phyloP scores from a whole-genome alignment of 2,113 vertebrate species.

The Otis tarda region DNA sequence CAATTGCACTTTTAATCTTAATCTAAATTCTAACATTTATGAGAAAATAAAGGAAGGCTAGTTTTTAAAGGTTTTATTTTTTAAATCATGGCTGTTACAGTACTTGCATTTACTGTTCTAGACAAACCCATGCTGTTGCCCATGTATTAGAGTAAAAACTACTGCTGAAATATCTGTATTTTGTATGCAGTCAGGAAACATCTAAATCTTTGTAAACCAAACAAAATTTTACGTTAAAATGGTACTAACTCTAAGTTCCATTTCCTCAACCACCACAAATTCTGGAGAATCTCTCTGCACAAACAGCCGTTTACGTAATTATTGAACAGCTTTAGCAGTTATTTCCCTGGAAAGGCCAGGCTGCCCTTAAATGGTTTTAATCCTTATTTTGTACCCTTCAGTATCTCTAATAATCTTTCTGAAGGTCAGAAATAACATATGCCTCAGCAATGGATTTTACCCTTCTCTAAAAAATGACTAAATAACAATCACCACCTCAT shows the following conservation, averaged over 20 bases:
- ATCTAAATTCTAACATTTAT: background rate
- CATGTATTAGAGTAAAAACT: background rate
- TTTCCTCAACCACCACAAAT: background rate
- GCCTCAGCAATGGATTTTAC: background rate
- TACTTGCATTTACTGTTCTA: background rate
- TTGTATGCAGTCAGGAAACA: background rate
- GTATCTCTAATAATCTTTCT: background rate
- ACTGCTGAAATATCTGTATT: background rate
- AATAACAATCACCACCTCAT: background rate
- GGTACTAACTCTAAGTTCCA: background rate
- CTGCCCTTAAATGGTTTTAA: background rate
- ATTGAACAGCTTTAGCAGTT: background rate
- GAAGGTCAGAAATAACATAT: background rate
- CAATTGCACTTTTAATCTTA: background rate
- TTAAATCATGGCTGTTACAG: background rate
- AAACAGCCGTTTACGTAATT: background rate
- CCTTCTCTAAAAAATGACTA: background rate
- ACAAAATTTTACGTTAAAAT: background rate
- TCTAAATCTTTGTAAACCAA: background rate
- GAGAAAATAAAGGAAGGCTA: background rate
- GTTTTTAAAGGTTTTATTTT: background rate
- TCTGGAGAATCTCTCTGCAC: background rate
- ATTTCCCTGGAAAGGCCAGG: background rate
- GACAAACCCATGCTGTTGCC: fast-evolving
- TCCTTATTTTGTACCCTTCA: background rate